Conservation (phyloP, 2,797 vertebrate genomes). For the Lacerta bilineata region DNA sequence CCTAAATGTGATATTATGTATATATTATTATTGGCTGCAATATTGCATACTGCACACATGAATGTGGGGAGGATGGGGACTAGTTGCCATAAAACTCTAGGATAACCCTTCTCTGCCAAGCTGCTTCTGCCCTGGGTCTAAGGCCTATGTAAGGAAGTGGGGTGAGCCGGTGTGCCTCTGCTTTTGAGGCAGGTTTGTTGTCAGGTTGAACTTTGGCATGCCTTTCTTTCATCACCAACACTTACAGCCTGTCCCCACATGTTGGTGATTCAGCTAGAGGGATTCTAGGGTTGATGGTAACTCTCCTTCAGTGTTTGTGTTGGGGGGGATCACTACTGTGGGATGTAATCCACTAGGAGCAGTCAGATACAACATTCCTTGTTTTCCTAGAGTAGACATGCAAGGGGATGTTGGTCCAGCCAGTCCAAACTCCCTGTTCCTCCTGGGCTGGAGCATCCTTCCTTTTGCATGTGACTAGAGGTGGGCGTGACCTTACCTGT, state of each 20-base stretch:
- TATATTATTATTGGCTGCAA: background rate
- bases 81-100: background rate
- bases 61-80: no score
- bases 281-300: background rate
- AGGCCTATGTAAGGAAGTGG: background rate
- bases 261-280: background rate
- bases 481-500: no score
- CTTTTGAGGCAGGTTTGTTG: background rate
- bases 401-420: no score
- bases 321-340: no score
- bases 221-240: background rate
- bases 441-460: no score
- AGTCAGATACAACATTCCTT: no score
- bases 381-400: no score
- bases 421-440: no score
- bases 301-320: background rate
- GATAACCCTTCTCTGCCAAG: background rate
- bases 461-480: no score
- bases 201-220: background rate
- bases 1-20: background rate
- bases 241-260: background rate
- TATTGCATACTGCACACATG: background rate
- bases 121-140: background rate
- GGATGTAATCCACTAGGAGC: no score
- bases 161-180: no score